Percentiles rank a stretch among this genome's conserved stretches.
These are phyloP conservation scores for Eupithecia dodoneata DNA, from an alignment of 2,888 invertebrate genomes.

Conservation along the genomic window DNA sequence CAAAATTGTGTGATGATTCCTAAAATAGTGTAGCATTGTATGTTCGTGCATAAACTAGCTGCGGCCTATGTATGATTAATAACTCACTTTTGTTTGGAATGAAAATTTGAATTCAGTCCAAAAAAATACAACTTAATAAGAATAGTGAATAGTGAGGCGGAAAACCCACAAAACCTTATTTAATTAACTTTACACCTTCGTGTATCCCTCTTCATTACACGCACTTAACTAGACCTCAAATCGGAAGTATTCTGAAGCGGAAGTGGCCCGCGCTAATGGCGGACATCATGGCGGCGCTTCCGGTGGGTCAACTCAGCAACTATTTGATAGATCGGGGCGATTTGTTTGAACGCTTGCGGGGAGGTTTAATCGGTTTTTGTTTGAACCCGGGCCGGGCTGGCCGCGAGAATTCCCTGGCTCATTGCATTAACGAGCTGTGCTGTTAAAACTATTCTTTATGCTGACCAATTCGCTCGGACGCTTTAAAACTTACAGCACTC, in stretches of 20 bases:
- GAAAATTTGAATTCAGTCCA: neutral
- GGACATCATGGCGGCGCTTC: constrained; percentile 58
- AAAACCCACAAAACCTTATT: constrained; percentile 5
- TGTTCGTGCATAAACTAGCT: neutral
- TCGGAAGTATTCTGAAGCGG: constrained; percentile 51
- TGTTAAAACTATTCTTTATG: constrained; percentile 2
- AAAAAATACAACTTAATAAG: neutral
- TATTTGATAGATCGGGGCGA: constrained; percentile 56
- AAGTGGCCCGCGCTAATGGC: constrained; percentile 60
- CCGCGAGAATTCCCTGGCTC: constrained; percentile 1
- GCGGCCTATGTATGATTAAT: neutral
- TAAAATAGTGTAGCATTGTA: neutral
- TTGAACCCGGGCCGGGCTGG: constrained; percentile 19
- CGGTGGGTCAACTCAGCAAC: constrained; percentile 51
- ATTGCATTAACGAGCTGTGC: constrained; percentile 8
- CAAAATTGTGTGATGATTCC: neutral
- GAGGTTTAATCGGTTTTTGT: constrained; percentile 29
- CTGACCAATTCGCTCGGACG: neutral
- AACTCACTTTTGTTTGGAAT: neutral
- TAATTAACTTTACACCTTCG: constrained; percentile 13
- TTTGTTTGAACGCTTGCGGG: constrained; percentile 40
- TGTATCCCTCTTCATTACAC: constrained; percentile 36
- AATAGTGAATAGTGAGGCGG: neutral
- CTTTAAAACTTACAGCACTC: neutral
- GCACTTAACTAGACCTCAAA: constrained; percentile 34